Conservation (phyloP, 2,113 vertebrate species). For the Lucifuga dentata region DNA sequence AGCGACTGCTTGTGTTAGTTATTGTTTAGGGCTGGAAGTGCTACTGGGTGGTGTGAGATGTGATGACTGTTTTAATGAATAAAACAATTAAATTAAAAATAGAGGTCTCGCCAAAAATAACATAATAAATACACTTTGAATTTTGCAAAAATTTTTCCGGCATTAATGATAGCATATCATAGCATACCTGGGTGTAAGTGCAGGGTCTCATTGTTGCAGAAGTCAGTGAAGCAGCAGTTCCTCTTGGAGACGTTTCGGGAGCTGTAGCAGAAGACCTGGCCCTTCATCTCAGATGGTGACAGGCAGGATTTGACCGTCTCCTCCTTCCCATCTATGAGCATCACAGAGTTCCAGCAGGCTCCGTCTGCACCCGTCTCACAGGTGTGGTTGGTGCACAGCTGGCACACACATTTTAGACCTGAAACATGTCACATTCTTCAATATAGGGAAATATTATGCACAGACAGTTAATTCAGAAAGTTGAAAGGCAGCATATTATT, state of each 20-base stretch:
- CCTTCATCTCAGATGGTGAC: slow-evolving; percentile 89
- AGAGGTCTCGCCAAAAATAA: no score
- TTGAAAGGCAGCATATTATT: no score
- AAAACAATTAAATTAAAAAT: no score
- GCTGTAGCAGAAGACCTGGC: slow-evolving; percentile 94
- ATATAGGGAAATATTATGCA: background rate
- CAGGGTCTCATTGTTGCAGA: slow-evolving; percentile 96
- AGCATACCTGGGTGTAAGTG: slow-evolving; percentile 87
- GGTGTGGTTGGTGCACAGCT: slow-evolving; percentile 92
- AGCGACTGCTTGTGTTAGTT: no score
- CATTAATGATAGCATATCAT: no score
- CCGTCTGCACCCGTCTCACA: slow-evolving; percentile 93
- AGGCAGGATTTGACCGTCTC: slow-evolving; percentile 92
- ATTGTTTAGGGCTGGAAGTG: no score
- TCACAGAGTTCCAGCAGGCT: slow-evolving; percentile 96
- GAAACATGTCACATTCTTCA: slow-evolving; percentile 35
- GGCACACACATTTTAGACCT: slow-evolving; percentile 94
- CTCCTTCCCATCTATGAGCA: slow-evolving; percentile 91
- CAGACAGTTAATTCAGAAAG: no score
- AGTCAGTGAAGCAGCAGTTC: slow-evolving; percentile 96
- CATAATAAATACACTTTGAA: no score
- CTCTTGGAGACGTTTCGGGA: slow-evolving; percentile 93
- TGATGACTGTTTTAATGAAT: slow-evolving; percentile 7
- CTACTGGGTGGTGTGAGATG: slow-evolving; percentile 24
- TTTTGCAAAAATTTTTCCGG: no score